Evolutionary conservation across 2,113 vertebrate species (phyloP), one percentile per base, ranked within the genome.

Genomic region (Scatophagus argus): DNA sequence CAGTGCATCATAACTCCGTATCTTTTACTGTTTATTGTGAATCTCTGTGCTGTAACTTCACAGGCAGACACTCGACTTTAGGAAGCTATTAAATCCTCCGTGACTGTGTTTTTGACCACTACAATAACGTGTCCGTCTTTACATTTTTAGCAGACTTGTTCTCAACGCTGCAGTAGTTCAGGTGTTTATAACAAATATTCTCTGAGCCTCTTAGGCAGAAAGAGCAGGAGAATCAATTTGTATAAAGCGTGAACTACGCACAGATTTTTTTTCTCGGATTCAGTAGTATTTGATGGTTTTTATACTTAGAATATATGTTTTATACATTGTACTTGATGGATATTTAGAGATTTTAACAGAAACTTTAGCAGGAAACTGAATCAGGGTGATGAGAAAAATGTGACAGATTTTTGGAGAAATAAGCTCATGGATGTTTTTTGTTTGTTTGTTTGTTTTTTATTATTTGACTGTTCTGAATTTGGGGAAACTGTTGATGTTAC

Each of bases 281-380:
- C 11, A 25, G 39, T 55, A 41, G 66, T 41, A 23, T 74, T 83
- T 51, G 7, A 65, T 67, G 23, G 21, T 59, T 75, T 77, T 71
- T 58, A 55, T 58, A 27, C 4, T 8, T 70, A 60, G n/a, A 66
- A 44, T 16, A 32, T 34, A 62, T 8, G 71, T 88, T 84, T 86
- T 86, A 74, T 84, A 81, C 51, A 29, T 19, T 59, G 14, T 29
- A 51, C n/a, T n/a, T 62, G 17, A 73, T 49, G 9, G 11, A 49
- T 47, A 12, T 74, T 29, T 58, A 49, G 43, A 49, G 31, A 68
- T 72, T 21, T n/a, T 64, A 38, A 61, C 56, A 38, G 3, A 25
- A 23, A 19, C 1, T 59, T 14, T 62, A 59, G 52, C 31, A 0
- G 8, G 31, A n/a, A n/a, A 25, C 6, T 51, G 9, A 77, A 44